Conservation (phyloP, 2,113 vertebrate species). For the Zapus hudsonius region DNA sequence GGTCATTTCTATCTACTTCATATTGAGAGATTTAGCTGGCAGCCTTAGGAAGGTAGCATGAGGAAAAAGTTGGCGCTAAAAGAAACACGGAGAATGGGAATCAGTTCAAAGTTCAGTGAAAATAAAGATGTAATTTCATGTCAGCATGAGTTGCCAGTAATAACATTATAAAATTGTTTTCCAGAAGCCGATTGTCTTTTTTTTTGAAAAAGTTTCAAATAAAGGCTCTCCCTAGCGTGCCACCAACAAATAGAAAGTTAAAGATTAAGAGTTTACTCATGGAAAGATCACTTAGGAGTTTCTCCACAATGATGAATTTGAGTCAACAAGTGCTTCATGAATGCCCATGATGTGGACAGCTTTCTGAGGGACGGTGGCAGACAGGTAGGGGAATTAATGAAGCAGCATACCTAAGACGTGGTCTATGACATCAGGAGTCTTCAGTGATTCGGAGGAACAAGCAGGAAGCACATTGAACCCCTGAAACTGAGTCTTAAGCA, state of each 20-base stretch:
- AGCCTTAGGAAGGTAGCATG: conserved; percentile 41
- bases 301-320: conserved; percentile 51
- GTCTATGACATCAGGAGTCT: background rate
- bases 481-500: background rate
- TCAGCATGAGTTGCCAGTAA: conserved; percentile 69
- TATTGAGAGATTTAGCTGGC: conserved; percentile 16
- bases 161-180: conserved; percentile 72
- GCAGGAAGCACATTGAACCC: background rate
- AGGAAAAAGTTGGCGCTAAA: conserved; percentile 36
- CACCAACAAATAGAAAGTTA: conserved; percentile 58
- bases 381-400: background rate
- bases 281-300: conserved; percentile 25
- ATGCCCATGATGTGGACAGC: background rate
- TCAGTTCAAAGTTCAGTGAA: conserved; percentile 68
- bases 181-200: background rate
- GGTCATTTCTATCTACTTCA: conserved; percentile 31
- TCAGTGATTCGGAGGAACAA: conserved; percentile 16
- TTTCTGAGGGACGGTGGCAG: background rate
- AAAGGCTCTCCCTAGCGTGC: conserved; percentile 40
- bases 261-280: conserved; percentile 53
- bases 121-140: conserved; percentile 61
- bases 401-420: background rate
- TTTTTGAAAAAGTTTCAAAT: conserved; percentile 50
- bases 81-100: conserved; percentile 50
- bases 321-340: conserved; percentile 40